Evolutionary conservation across 30 jellyfish, hydroid and myxozoan species (phyloP).

Genomic region (Aurelia aurita complex sp. Pacific): DNA sequence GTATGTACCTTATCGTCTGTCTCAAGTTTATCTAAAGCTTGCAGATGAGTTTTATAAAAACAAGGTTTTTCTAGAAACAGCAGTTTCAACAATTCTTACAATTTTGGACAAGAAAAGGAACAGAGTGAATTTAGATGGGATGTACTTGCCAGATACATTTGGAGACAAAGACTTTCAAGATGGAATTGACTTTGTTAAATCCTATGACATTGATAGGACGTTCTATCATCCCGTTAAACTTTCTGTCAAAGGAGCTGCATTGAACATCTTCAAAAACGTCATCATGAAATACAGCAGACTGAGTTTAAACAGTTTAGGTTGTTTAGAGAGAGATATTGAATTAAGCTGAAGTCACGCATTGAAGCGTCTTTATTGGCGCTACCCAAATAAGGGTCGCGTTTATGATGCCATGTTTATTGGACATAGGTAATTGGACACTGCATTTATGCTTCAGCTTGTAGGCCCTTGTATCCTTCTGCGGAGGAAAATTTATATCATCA

Average conservation of each 20-base stretch:
- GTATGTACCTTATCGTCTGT: slow-evolving; percentile 47
- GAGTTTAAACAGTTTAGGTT: background rate
- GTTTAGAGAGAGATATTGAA: no score
- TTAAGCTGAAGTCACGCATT: no score
- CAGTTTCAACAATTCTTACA: slow-evolving; percentile 56
- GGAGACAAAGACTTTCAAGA: slow-evolving; percentile 50
- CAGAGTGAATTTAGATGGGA: slow-evolving; percentile 57
- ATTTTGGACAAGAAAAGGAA: slow-evolving; percentile 51
- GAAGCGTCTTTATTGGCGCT: no score
- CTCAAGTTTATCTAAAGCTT: background rate
- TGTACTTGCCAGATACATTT: slow-evolving; percentile 62
- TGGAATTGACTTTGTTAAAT: slow-evolving; percentile 6
- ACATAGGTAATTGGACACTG: no score
- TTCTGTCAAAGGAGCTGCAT: slow-evolving; percentile 17
- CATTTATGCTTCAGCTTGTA: no score
- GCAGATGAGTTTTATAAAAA: slow-evolving; percentile 38
- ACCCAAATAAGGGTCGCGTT: no score
- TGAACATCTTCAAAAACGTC: slow-evolving; percentile 6
- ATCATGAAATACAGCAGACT: slow-evolving; percentile 14
- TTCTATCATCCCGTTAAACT: slow-evolving; percentile 70
- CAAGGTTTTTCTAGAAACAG: slow-evolving; percentile 62
- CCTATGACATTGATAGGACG: slow-evolving; percentile 21
- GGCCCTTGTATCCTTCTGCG: no score
- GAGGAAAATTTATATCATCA: no score
- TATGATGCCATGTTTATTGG: no score